Percentiles rank a stretch among this genome's conserved stretches.
These are phyloP conservation scores for Drosophila hydei DNA, from an alignment of 1,140 invertebrate genomes.

Conservation along the genomic window DNA sequence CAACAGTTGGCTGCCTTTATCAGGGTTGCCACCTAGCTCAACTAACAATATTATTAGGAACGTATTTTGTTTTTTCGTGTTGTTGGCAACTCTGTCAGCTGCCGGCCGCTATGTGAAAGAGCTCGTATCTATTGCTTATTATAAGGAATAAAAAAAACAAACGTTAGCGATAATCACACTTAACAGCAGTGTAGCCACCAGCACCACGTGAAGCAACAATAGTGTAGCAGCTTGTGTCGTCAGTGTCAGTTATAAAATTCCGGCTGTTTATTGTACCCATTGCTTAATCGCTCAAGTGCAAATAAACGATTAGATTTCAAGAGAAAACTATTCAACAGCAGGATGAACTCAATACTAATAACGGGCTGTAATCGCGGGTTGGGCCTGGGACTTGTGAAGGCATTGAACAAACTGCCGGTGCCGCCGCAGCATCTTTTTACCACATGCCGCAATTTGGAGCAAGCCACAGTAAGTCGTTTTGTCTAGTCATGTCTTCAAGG, in stretches of 20 bases:
- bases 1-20: conserved; percentile 34
- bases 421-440: conserved; percentile 88
- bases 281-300: conserved; percentile 54
- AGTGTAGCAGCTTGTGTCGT: conserved; percentile 24
- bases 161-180: conserved; percentile 50
- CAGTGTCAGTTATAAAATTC: conserved; percentile 30
- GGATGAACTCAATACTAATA: conserved; percentile 92
- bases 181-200: conserved; percentile 33
- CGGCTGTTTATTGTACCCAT: conserved; percentile 48
- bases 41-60: neutral
- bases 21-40: conserved; percentile 24
- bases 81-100: conserved; percentile 61
- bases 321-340: conserved; percentile 7
- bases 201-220: conserved; percentile 11
- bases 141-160: conserved; percentile 28
- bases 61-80: neutral
- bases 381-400: conserved; percentile 92
- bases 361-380: conserved; percentile 95
- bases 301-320: conserved; percentile 63
- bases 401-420: conserved; percentile 84
- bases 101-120: conserved; percentile 36
- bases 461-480: conserved; percentile 86
- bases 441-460: conserved; percentile 88
- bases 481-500: conserved; percentile 24
- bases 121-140: conserved; percentile 11